Evolutionary conservation across 1,140 invertebrate genomes (phyloP).

Genomic region (Macrotrachela quadricornifera): DNA sequence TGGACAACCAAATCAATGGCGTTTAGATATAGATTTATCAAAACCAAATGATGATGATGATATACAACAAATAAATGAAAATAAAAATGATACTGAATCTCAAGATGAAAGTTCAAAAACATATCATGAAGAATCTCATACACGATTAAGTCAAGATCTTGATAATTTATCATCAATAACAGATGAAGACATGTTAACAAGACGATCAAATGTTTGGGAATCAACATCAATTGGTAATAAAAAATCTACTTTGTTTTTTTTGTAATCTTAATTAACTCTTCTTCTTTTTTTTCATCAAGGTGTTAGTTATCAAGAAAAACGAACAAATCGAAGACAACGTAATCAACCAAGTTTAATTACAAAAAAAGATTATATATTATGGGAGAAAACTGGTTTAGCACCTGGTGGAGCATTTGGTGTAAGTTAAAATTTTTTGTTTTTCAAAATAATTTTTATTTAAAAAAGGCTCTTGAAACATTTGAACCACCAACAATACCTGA

Average conservation of each 20-base stretch:
- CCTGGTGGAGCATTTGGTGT: slow-evolving; percentile 25
- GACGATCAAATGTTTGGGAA: too few relatives aligned
- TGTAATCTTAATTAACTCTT: too few relatives aligned
- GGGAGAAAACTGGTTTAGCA: slow-evolving; percentile 22
- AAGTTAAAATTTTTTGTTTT: slow-evolving; percentile 10
- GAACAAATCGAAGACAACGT: slow-evolving; percentile 19
- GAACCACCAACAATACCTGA: not conserved
- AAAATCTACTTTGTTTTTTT: too few relatives aligned
- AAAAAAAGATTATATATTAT: slow-evolving; percentile 22
- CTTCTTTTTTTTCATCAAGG: too few relatives aligned
- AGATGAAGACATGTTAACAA: too few relatives aligned
- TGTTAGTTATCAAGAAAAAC: slow-evolving; percentile 23
- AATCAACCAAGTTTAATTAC: slow-evolving; percentile 22
- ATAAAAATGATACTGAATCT: slow-evolving; percentile 10
- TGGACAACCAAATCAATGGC: slow-evolving; percentile 30
- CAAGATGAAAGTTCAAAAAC: not conserved
- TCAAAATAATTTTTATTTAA: not conserved
- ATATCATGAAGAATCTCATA: not conserved
- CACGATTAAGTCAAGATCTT: not conserved
- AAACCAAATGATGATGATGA: not conserved
- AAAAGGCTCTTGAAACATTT: slow-evolving; percentile 1
- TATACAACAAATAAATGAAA: slow-evolving; percentile 5
- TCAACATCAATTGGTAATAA: too few relatives aligned
- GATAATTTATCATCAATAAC: too few relatives aligned
- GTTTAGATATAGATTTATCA: slow-evolving; percentile 15